Conservation (phyloP, 2,888 invertebrate species). For the Yponomeuta evonymella region DNA sequence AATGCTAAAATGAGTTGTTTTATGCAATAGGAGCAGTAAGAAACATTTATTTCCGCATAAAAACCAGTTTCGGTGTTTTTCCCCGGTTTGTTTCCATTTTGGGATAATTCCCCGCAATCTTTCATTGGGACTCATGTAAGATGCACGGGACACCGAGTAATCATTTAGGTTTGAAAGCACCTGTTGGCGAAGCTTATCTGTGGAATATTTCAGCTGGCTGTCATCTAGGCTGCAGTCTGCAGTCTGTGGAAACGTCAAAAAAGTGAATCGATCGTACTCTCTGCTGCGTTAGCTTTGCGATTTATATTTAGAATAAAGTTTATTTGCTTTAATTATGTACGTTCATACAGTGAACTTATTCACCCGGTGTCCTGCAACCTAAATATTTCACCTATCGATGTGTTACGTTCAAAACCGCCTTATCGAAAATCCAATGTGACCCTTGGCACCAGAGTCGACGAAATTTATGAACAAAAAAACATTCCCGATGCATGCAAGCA, state of each 20-base stretch:
- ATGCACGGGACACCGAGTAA: no score
- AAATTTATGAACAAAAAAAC: constrained; percentile 38
- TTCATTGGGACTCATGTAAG: no score
- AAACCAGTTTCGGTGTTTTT: no score
- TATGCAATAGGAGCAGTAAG: no score
- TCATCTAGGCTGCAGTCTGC: neutral
- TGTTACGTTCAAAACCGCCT: neutral
- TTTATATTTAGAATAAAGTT: neutral
- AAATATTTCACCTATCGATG: neutral
- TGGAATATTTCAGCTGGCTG: neutral
- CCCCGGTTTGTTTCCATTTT: no score
- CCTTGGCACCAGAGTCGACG: neutral
- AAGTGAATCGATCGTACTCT: neutral
- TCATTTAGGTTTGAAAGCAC: no score
- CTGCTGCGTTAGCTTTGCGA: neutral
- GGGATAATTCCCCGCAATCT: no score
- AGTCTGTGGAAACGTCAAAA: neutral
- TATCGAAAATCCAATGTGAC: constrained; percentile 4
- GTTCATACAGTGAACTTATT: neutral
- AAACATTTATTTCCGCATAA: no score
- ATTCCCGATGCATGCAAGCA: constrained; percentile 65
- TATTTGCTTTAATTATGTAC: neutral
- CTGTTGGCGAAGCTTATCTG: neutral
- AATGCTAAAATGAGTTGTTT: no score
- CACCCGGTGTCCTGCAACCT: neutral